Base-by-base conservation (phyloP, 92 coral and sea anemone species). In the Paragorgia papillata region DNA sequence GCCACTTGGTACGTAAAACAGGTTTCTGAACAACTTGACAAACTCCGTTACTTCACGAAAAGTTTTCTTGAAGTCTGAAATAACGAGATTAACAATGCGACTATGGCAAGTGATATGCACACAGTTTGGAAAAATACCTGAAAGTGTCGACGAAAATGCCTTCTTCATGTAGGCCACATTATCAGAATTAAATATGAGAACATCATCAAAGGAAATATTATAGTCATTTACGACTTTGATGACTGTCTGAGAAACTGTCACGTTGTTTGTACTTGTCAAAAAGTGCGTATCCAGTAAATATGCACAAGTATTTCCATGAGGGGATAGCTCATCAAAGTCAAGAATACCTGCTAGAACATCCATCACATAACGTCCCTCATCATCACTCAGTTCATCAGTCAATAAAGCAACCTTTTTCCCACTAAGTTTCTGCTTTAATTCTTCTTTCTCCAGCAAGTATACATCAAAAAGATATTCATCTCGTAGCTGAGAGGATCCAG, bases 141-240 rank as follows among this genome's bases (percentile, higher is more conserved):
- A 84, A 65, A 85, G 76, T 12, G 83, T 82, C 7, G 86, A 84
- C 19, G 46, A 69, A 58, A 85, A 88, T 32, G 87, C 92, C 58
- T 84, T n/a, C n/a, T n/a, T 88, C 87, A 88, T 85, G 65, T 85
- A 81, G 0, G 74, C 79, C 37, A 85, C 92, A 48, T 85, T 85
- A 41, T 88, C 89, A 18, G 87, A 88, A 77, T 76, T 88, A 34
- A 88, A 81, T 31, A 85, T 73, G 27, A 50, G 79, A 20, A 85
- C 86, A 79, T 78, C 62, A 61, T 88, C 89, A 85, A 61, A 88
- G 44, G 57, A 83, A 24, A 88, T 85, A 54, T 27, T 62, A 56
- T 82, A 87, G 1, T 87, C 88, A 61, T 58, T 18, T 44, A 87
- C 85, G 25, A 79, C 75, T 57, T 50, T 74, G 0, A 84, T 41